Conservation (phyloP, 1,140 invertebrate genomes). For the Araneus ventricosus region DNA sequence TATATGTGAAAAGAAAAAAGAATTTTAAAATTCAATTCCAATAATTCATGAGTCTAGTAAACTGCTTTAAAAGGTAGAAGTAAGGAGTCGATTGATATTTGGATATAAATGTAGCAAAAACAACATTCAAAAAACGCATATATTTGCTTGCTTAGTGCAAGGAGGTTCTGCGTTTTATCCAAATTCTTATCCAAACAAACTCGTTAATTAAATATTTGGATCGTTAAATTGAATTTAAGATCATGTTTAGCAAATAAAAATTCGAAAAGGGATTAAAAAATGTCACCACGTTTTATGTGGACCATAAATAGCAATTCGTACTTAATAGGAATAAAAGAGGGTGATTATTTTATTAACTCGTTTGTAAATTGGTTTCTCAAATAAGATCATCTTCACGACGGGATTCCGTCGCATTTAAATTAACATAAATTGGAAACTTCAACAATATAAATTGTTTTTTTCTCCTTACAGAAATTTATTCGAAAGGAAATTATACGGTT, state of each 20-base stretch:
- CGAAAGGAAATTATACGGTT: constrained; percentile 52
- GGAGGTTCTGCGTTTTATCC: no score
- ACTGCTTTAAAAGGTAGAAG: no score
- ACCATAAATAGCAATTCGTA: not conserved
- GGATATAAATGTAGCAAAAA: no score
- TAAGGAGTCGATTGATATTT: no score
- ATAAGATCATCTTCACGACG: not conserved
- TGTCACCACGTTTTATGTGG: not conserved
- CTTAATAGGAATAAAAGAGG: not conserved
- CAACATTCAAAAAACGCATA: no score
- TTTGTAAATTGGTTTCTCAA: constrained; percentile 34
- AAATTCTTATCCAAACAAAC: no score
- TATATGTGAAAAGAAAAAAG: no score
- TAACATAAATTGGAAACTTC: constrained; percentile 53
- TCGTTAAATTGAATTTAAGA: not conserved
- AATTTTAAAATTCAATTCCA: no score
- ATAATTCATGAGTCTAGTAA: no score
- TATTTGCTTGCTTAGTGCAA: no score
- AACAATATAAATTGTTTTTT: constrained; percentile 64
- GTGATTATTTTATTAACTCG: constrained; percentile 36
- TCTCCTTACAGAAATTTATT: constrained; percentile 12
- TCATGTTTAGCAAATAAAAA: not conserved
- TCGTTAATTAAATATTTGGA: not conserved
- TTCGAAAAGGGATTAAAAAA: not conserved
- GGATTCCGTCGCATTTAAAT: constrained; percentile 21